Evolutionary conservation across 1,140 invertebrate species (phyloP).

Genomic region (Melitaea cinxia): DNA sequence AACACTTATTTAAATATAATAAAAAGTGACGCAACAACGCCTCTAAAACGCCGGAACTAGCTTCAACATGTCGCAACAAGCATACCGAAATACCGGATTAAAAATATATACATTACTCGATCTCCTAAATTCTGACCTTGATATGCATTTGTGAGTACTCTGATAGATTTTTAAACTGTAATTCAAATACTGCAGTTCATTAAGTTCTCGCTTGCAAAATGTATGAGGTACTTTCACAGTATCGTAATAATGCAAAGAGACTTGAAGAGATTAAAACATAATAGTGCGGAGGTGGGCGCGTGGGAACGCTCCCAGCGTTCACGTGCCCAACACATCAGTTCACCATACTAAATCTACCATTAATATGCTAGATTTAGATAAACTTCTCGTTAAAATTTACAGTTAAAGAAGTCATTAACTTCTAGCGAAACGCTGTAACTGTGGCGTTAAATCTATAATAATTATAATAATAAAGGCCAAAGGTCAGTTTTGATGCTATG

Average conservation of each 20-base stretch:
- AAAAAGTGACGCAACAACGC: constrained; percentile 27
- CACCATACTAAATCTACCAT: constrained; percentile 69
- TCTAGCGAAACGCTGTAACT: constrained; percentile 22
- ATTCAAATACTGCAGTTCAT: constrained; percentile 50
- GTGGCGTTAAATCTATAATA: not conserved
- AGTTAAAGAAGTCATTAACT: constrained; percentile 32
- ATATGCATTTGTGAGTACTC: no score
- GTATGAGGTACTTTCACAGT: constrained; percentile 71
- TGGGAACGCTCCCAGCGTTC: constrained; percentile 80
- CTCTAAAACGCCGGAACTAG: constrained; percentile 31
- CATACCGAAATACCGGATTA: not conserved
- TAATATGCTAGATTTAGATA: constrained; percentile 73
- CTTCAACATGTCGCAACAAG: constrained; percentile 46
- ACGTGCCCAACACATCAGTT: constrained; percentile 65
- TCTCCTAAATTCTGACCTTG: no score
- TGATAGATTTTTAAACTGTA: not conserved
- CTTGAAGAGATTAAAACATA: constrained; percentile 78
- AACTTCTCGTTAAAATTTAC: constrained; percentile 41
- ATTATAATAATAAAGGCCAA: not conserved
- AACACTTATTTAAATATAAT: not conserved
- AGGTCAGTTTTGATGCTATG: not conserved
- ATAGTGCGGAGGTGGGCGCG: constrained; percentile 76
- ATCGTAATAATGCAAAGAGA: constrained; percentile 75
- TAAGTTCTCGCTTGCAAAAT: constrained; percentile 66
- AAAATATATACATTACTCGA: no score